A percentile compares a stretch with the other conserved stretches of the same genome.
Evolutionary conservation across 1,140 invertebrate genomes (phyloP).

Genomic region (Aphidius ervi): DNA sequence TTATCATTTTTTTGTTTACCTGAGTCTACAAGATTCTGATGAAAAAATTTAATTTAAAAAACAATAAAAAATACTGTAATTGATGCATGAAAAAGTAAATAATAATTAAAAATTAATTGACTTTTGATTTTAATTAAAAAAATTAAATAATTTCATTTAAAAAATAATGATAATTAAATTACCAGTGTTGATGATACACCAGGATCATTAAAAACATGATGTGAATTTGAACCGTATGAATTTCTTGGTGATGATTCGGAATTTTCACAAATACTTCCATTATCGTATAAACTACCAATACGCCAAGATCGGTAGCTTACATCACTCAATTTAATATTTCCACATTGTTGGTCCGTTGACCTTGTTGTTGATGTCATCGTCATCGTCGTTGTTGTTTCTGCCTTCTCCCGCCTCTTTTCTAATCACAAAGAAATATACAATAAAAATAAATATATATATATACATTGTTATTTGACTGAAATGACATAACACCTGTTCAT

Average conservation of each 20-base stretch:
- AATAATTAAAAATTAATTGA: constrained; percentile 8
- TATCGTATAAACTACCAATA: constrained; percentile 47
- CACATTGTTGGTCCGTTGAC: constrained; percentile 32
- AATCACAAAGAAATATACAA: neutral
- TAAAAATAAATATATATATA: too few species aligned
- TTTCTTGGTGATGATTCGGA: constrained; percentile 1
- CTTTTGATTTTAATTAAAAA: neutral
- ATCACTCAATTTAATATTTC: constrained; percentile 43
- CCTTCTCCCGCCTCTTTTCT: neutral
- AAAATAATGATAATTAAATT: constrained; percentile 4
- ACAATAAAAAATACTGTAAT: neutral
- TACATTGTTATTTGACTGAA: too few species aligned
- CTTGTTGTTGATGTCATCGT: constrained; percentile 19
- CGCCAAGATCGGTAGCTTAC: constrained; percentile 51
- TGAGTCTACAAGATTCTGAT: constrained; percentile 39
- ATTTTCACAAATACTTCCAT: constrained; percentile 31
- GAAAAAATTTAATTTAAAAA: constrained; percentile 4
- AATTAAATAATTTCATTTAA: neutral
- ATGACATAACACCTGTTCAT: too few species aligned
- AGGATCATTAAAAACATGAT: neutral
- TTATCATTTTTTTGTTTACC: constrained; percentile 37
- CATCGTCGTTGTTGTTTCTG: constrained; percentile 33
- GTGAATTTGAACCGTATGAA: neutral
- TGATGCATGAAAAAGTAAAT: too few species aligned
- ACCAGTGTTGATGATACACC: constrained; percentile 23